A percentile compares a stretch with the other conserved stretches of the same genome.
These are phyloP conservation scores for Apodemus sylvaticus DNA, from an alignment of 2,113 vertebrate species.

Conservation along the genomic window DNA sequence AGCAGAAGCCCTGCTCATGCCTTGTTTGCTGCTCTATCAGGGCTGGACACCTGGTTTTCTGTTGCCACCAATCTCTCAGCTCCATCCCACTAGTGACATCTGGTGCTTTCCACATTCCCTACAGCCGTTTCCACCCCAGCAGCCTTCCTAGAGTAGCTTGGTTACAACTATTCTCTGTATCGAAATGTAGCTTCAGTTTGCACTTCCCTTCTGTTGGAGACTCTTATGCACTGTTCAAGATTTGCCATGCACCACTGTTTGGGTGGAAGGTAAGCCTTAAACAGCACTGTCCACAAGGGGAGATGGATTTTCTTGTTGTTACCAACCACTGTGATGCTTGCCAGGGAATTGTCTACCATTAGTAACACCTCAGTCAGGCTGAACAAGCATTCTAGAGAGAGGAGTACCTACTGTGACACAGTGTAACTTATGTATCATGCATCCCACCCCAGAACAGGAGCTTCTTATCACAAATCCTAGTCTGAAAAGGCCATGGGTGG, in stretches of 20 bases:
- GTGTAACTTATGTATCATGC: constrained; percentile 35
- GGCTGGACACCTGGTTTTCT: not conserved
- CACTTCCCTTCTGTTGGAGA: constrained; percentile 58
- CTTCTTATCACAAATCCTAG: constrained; percentile 8
- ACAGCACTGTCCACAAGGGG: constrained; percentile 51
- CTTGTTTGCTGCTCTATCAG: not conserved
- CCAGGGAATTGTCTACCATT: constrained; percentile 77
- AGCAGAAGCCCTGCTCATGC: not conserved
- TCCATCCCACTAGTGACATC: constrained; percentile 51
- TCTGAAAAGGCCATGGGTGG: not conserved
- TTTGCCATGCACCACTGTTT: constrained; percentile 65
- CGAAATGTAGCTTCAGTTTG: constrained; percentile 75
- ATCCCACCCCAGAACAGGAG: not conserved
- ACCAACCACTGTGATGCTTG: constrained; percentile 64
- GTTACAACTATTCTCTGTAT: constrained; percentile 76
- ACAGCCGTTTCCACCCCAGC: constrained; percentile 37
- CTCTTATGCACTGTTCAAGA: constrained; percentile 71
- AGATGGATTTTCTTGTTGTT: constrained; percentile 53
- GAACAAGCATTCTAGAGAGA: constrained; percentile 65
- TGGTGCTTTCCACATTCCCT: constrained; percentile 58
- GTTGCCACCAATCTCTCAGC: not conserved
- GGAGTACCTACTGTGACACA: constrained; percentile 38
- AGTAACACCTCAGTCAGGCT: constrained; percentile 43
- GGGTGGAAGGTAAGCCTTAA: constrained; percentile 67
- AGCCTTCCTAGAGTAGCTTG: constrained; percentile 72